Conservation (phyloP, 2,888 invertebrate species). For the Beris morrisii region DNA sequence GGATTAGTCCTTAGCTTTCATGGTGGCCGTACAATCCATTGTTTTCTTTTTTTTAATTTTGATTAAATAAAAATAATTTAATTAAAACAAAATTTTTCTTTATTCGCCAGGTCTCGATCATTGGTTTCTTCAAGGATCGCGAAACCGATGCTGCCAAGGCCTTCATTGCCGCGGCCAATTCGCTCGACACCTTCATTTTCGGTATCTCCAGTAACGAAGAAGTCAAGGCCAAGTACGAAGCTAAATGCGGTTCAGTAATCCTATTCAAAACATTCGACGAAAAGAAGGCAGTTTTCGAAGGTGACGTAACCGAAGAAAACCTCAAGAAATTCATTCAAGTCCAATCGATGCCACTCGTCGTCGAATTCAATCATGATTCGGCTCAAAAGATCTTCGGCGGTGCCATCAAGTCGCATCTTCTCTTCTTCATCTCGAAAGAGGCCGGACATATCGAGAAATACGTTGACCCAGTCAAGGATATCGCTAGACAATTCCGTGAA, state of each 20-base stretch:
- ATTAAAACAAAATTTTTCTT: slow-evolving; percentile 4
- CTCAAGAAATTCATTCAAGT: slow-evolving; percentile 82
- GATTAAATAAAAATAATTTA: slow-evolving; percentile 10
- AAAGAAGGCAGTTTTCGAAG: slow-evolving; percentile 72
- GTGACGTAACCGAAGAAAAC: slow-evolving; percentile 66
- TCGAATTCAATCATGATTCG: slow-evolving; percentile 96
- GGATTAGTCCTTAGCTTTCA: too few relatives aligned
- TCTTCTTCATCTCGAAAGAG: slow-evolving; percentile 92
- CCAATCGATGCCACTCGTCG: slow-evolving; percentile 85
- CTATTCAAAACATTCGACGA: slow-evolving; percentile 97
- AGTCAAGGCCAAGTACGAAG: slow-evolving; percentile 77
- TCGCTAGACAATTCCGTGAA: slow-evolving; percentile 89
- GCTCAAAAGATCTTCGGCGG: slow-evolving; percentile 99
- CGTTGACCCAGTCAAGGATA: slow-evolving; percentile 74
- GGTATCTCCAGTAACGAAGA: slow-evolving; percentile 80
- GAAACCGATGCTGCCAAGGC: slow-evolving; percentile 78
- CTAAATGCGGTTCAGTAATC: slow-evolving; percentile 75
- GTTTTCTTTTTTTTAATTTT: too few relatives aligned
- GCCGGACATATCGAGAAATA: slow-evolving; percentile 81
- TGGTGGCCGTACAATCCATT: too few relatives aligned
- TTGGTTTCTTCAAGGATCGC: slow-evolving; percentile 89
- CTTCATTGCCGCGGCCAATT: slow-evolving; percentile 78
- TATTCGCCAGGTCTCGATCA: slow-evolving; percentile 69
- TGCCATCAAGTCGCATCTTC: slow-evolving; percentile 93
- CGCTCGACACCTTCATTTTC: slow-evolving; percentile 86